Evolutionary conservation across 2,888 invertebrate genomes (phyloP).

Genomic region (Metallyticus violacea): DNA sequence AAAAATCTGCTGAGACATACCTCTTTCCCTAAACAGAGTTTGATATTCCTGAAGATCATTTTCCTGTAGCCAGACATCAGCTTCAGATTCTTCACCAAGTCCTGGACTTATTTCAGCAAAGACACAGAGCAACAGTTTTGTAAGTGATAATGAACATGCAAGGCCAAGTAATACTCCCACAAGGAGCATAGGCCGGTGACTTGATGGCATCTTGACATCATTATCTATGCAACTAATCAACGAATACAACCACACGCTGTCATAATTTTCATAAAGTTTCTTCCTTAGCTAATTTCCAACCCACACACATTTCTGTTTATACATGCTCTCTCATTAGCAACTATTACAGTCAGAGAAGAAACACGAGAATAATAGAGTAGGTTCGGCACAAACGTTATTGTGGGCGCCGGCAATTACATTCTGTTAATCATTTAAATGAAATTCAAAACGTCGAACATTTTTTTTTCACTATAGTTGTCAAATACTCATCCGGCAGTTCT

Average conservation of each 20-base stretch:
- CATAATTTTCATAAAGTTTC: not conserved
- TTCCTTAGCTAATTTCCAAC: not conserved
- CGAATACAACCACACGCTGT: not conserved
- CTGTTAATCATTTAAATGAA: not conserved
- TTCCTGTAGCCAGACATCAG: slow-evolving; percentile 73
- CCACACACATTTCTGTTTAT: not conserved
- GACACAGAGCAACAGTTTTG: slow-evolving; percentile 30
- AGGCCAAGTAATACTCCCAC: slow-evolving; percentile 28
- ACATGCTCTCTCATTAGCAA: not conserved
- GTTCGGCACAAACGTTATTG: not conserved
- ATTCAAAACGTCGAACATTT: not conserved
- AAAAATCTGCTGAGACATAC: slow-evolving; percentile 52
- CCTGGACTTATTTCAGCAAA: slow-evolving; percentile 25
- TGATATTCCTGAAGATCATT: slow-evolving; percentile 69
- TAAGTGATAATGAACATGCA: slow-evolving; percentile 30
- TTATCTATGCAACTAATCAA: slow-evolving; percentile 41
- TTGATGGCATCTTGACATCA: slow-evolving; percentile 12
- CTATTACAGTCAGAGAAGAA: not conserved
- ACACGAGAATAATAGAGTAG: not conserved
- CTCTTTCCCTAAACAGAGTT: slow-evolving; percentile 67
- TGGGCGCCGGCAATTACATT: not conserved
- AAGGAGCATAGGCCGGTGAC: slow-evolving; percentile 29
- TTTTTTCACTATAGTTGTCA: not conserved
- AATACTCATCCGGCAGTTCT: not conserved
- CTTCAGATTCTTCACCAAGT: slow-evolving; percentile 56